Evolutionary conservation across 2,113 vertebrate species (phyloP).

Genomic region (Taurulus bubalis): DNA sequence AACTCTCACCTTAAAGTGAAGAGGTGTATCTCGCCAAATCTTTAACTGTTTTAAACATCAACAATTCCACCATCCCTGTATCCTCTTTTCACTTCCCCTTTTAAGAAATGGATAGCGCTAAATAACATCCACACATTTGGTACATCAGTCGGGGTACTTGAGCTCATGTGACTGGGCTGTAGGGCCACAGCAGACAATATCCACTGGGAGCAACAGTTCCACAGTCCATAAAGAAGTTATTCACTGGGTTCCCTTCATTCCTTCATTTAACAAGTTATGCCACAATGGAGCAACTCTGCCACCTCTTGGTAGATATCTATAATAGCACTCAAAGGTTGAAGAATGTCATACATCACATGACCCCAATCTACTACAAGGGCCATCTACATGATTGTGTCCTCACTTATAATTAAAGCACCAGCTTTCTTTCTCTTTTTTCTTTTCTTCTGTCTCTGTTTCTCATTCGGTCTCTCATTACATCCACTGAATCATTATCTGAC

Average conservation of each 20-base stretch:
- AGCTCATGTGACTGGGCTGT: background rate
- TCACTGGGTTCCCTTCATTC: background rate
- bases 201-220: background rate
- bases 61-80: background rate
- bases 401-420: background rate
- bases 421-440: background rate
- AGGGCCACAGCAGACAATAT: background rate
- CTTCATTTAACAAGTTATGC: conserved; percentile 1
- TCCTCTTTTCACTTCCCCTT: background rate
- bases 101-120: background rate
- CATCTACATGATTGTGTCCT: background rate
- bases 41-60: background rate
- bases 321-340: conserved; percentile 6
- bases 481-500: conserved; percentile 35
- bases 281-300: conserved; percentile 61
- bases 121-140: background rate
- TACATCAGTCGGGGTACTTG: background rate
- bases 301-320: conserved; percentile 49
- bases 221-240: background rate
- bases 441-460: background rate
- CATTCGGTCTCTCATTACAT: background rate
- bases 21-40: background rate
- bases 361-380: background rate
- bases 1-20: background rate
- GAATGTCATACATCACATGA: background rate